Evolutionary conservation across 2,888 invertebrate species (phyloP), one percentile per base, ranked within the genome.

Genomic region (Lycia hirtaria): DNA sequence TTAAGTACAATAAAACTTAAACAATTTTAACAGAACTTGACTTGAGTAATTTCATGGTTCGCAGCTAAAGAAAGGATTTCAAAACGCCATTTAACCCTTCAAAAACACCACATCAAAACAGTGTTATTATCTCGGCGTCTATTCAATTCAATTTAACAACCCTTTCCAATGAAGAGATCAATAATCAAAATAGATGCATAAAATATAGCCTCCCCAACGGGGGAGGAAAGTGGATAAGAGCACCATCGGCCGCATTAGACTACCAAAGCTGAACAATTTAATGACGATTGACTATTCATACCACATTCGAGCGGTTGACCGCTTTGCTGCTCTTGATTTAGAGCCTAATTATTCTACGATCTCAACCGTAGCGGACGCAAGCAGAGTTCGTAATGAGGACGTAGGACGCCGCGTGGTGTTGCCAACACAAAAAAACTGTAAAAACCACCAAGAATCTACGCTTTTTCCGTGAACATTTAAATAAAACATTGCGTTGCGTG

Each of bases 211-310:
- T 40, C 35, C 40, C 58, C 41, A 57, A 57, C 4, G 50, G 28
- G 49, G 66, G 55, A 50, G 57, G 55, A 56, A 64, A 62, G 62
- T 56, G 64, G 64, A 62, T 55, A 69, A 71, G 60, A 68, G 70
- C n/a, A 65, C 69, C 67, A 74, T 71, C 71, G 73, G 74, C 72
- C 71, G 73, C 80, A 86, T 88, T 87, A 87, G 87, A 88, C 87
- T 88, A 87, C 84, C 88, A 90, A 87, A 88, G 87, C 88, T 81
- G 88, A 89, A 89, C 88, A 84, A 88, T 90, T 88, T 89, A 90
- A 91, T 91, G 90, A 88, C 87, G 85, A 89, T 90, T 89, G 89
- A 88, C 89, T 90, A 90, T 90, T 91, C 90, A 90, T 89, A 86
- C 86, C 85, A 86, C 85, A 88, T 87, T 85, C 84, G 81, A 83